Evolutionary conservation across 2,888 invertebrate species (phyloP), one percentile per base, ranked within the genome.

Genomic region (Rotaria macrura): DNA sequence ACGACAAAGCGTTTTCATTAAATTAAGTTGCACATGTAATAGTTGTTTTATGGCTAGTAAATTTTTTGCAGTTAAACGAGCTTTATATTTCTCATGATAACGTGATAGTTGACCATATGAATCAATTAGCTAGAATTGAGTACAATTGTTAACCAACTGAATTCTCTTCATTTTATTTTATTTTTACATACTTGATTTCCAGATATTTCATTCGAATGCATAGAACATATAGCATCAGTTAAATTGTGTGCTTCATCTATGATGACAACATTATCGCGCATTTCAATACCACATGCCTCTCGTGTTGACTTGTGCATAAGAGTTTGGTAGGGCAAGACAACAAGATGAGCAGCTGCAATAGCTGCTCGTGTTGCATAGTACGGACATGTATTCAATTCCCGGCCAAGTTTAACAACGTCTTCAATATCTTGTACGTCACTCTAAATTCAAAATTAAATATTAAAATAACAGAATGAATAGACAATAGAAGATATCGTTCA

Each of bases 231-330:
- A 0, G 96, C 95, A 87, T 97, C 95, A 20, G 97, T 92, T 2
- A 99, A 92, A 90, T 98, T 99, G 89, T 99, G 99, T 0, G 98
- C 98, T 91, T 99, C 99, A 89, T 99, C 99, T 34, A 93, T 91
- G 87, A 99, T 94, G 0, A 99, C 92, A 47, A 97, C 92, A 89
- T 94, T 95, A 52, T 88, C 90, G 40, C 93, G 93, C 40, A 95
- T 90, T 85, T 93, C 92, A 86, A 95, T 93, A 85, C 94, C 94
- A 89, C 93, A 93, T 20, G 94, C 94, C 88, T 93, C 92, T 86
- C 96, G 92, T 0, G 95, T 95, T 29, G 92, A 92, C 89, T 93
- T 93, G 90, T 96, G 95, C 9, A 96, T 91, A 84, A 96, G 91
- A 40, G 94, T 93, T 90, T 95, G 94, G 88, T 92, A 92, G 0